A percentile compares a stretch with the other conserved stretches of the same genome.
Evolutionary conservation across 2,113 vertebrate species (phyloP).

Genomic region (Sorex araneus): DNA sequence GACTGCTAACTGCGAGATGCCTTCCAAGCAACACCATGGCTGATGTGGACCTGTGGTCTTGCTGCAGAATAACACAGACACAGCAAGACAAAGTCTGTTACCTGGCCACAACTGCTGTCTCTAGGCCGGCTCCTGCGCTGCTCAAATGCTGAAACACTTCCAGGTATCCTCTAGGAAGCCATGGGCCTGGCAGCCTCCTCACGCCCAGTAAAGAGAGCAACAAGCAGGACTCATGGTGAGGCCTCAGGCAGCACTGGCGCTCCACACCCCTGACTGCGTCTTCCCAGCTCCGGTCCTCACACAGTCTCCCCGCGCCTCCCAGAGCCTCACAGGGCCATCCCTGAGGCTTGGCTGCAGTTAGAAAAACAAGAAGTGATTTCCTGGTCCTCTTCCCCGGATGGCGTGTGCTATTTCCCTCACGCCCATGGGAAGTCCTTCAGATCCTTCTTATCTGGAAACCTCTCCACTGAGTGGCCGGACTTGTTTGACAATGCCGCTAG

Average conservation of each 20-base stretch:
- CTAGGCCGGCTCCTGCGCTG: neutral
- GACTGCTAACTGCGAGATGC: neutral
- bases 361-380: constrained; percentile 82
- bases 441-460: constrained; percentile 78
- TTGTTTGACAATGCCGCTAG: constrained; percentile 68
- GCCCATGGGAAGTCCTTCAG: constrained; percentile 84
- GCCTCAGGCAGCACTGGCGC: neutral
- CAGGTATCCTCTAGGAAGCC: neutral
- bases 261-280: neutral
- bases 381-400: constrained; percentile 80
- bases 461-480: constrained; percentile 69
- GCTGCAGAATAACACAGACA: neutral
- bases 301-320: neutral
- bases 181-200: constrained; percentile 40
- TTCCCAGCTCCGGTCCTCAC: neutral
- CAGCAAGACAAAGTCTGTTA: constrained; percentile 52
- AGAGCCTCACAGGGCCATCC: constrained; percentile 53
- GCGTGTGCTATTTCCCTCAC: constrained; percentile 71
- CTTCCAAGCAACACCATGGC: neutral
- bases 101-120: constrained; percentile 41
- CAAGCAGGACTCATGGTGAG: neutral
- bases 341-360: neutral
- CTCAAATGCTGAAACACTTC: neutral
- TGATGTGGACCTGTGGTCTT: neutral
- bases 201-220: neutral